Conservation (phyloP, 2,888 invertebrate species). For the Drosophila borealis region DNA sequence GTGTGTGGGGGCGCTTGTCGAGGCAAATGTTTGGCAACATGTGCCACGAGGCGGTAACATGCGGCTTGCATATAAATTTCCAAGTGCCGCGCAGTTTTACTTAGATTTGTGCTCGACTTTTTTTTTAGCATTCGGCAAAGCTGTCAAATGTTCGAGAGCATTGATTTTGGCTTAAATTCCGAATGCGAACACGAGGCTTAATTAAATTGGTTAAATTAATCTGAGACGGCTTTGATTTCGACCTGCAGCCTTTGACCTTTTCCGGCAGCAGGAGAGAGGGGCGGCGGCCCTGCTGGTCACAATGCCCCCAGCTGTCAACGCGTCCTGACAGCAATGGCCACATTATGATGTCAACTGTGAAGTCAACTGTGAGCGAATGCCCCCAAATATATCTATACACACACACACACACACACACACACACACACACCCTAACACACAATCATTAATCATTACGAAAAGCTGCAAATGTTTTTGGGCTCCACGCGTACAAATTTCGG, state of each 20-base stretch:
- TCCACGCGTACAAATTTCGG: conserved; percentile 48
- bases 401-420: conserved; percentile 9
- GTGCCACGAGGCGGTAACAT: conserved; percentile 69
- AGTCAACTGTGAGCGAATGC: conserved; percentile 55
- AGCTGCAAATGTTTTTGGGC: conserved; percentile 45
- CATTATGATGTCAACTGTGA: conserved; percentile 76
- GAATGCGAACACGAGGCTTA: conserved; percentile 28
- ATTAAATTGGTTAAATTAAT: conserved; percentile 60
- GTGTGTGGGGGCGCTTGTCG: conserved; percentile 48
- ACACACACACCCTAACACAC: conserved; percentile 16
- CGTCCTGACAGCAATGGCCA: conserved; percentile 63
- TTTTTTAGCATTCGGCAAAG: conserved; percentile 13
- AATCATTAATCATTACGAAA: conserved; percentile 69
- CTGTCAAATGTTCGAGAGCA: conserved; percentile 21
- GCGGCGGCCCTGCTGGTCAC: conserved; percentile 11
- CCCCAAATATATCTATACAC: conserved; percentile 11
- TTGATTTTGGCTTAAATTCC: conserved; percentile 40
- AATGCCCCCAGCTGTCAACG: conserved; percentile 60
- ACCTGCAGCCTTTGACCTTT: conserved; percentile 47
- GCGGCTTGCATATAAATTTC: conserved; percentile 76
- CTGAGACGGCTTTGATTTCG: conserved; percentile 25
- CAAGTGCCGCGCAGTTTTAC: conserved; percentile 39
- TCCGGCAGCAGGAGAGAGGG: not conserved
- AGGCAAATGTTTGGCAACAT: conserved; percentile 73
- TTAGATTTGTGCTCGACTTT: conserved; percentile 41